phyloP scores from a whole-genome alignment of 2,113 vertebrate species.

The Anser cygnoides region DNA sequence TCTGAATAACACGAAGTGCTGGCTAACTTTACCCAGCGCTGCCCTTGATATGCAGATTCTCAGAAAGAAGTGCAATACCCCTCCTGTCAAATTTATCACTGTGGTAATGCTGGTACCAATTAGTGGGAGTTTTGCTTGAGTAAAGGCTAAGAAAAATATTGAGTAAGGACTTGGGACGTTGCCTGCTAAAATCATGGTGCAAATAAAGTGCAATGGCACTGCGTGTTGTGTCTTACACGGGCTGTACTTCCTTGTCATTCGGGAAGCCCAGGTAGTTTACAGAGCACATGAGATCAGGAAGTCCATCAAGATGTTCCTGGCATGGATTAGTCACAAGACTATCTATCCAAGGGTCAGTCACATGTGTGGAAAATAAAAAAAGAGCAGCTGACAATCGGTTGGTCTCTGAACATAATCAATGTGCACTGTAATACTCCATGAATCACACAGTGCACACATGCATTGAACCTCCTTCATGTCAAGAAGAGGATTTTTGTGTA shows the following conservation, averaged over 20 bases:
- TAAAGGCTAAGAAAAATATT: conserved; percentile 21
- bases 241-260: conserved; percentile 20
- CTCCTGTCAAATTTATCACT: not conserved
- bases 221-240: not conserved
- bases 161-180: not conserved
- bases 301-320: conserved; percentile 50
- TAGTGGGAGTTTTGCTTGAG: not conserved
- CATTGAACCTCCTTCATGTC: not conserved
- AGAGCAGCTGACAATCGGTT: not conserved
- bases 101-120: not conserved
- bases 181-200: not conserved
- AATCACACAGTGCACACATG: fast-evolving
- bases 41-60: not conserved
- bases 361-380: conserved; percentile 25
- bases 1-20: not conserved
- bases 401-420: not conserved
- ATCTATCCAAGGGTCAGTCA: conserved; percentile 60
- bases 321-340: conserved; percentile 56
- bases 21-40: not conserved
- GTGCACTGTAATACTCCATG: not conserved
- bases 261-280: conserved; percentile 29
- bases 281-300: conserved; percentile 28
- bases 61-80: not conserved
- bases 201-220: not conserved
- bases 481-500: not conserved